These are phyloP conservation scores for Magallana ariakensis DNA, from an alignment of 1,140 invertebrate species.

Conservation along the genomic window DNA sequence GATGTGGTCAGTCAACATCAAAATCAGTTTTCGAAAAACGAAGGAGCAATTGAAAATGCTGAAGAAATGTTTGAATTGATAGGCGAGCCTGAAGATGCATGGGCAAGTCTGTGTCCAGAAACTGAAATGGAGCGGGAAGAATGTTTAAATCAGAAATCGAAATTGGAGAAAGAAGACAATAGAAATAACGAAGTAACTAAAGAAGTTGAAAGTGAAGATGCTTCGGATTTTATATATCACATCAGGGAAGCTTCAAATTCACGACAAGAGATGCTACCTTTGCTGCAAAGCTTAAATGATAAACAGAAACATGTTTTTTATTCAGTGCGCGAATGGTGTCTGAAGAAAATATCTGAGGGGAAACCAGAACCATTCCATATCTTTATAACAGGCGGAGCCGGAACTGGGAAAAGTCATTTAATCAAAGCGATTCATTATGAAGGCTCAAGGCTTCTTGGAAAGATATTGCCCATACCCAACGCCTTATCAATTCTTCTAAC, in stretches of 20 bases:
- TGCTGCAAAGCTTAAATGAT: no score
- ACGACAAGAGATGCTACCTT: background rate
- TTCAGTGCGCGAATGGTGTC: slow-evolving; percentile 50
- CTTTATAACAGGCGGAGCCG: slow-evolving; percentile 54
- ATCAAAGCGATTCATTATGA: slow-evolving; percentile 54
- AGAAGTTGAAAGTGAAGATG: background rate
- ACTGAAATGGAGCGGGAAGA: background rate
- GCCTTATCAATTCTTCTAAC: no score
- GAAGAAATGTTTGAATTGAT: background rate
- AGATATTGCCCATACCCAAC: no score
- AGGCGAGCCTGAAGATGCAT: slow-evolving; percentile 3
- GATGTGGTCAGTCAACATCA: background rate
- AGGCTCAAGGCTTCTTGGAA: no score
- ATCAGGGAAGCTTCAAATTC: background rate
- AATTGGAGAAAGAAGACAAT: background rate
- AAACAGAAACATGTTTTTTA: slow-evolving; percentile 42
- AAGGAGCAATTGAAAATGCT: background rate
- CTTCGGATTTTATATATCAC: background rate
- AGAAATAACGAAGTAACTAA: background rate
- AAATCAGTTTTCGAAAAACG: background rate
- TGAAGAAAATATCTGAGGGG: background rate
- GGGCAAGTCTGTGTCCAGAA: slow-evolving; percentile 21
- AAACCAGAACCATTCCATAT: slow-evolving; percentile 46
- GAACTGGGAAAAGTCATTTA: slow-evolving; percentile 56
- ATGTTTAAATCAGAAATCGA: background rate